phyloP scores from a whole-genome alignment of 1,140 invertebrate genomes.

The Lysiphlebus fabarum region DNA sequence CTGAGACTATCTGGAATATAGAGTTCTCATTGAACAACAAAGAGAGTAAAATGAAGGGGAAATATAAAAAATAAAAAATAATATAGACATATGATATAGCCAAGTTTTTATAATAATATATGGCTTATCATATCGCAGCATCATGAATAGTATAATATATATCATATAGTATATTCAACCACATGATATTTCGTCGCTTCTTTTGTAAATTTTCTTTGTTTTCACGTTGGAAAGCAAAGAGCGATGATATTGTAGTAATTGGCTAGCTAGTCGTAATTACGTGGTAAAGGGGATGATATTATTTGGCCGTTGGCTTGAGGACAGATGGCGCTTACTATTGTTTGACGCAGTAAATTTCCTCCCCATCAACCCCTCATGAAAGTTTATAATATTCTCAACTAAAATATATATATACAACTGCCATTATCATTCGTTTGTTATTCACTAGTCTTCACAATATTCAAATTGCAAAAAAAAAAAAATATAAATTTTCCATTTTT shows the following conservation, averaged over 20 bases:
- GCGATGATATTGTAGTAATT: constrained; percentile 22
- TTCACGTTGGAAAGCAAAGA: background rate
- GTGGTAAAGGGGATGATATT: background rate
- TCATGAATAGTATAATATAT: background rate
- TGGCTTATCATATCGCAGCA: background rate
- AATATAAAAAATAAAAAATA: background rate
- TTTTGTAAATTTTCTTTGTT: constrained; percentile 18
- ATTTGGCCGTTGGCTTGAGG: constrained; percentile 11
- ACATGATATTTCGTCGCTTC: background rate
- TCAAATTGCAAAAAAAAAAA: too few species aligned
- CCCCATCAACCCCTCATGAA: background rate
- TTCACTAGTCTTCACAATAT: too few species aligned
- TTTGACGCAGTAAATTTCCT: constrained; percentile 4
- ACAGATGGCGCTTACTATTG: constrained; percentile 17
- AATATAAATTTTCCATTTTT: too few species aligned
- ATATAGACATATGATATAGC: background rate
- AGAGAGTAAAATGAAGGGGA: too few species aligned
- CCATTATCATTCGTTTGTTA: too few species aligned
- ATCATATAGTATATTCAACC: too few species aligned
- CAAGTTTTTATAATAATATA: background rate
- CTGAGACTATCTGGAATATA: too few species aligned
- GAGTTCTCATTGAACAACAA: too few species aligned
- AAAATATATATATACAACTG: too few species aligned
- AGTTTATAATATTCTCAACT: background rate
- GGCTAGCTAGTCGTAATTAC: constrained; percentile 16